Evolutionary conservation across 2,888 invertebrate species (phyloP).

Genomic region (Diarsia rubi): DNA sequence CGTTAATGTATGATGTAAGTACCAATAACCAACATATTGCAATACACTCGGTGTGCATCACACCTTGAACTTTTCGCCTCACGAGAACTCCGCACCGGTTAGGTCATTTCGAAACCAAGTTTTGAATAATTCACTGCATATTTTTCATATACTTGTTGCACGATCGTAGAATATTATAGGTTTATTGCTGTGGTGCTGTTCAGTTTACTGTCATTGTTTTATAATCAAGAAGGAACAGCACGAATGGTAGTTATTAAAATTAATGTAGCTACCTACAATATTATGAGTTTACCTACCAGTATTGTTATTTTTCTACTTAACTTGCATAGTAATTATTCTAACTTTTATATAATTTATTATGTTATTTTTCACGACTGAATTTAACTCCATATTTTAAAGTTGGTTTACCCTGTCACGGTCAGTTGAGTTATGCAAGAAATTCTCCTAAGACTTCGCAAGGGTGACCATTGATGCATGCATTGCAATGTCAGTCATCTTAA

Average conservation of each 20-base stretch:
- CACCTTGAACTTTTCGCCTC: slow-evolving; percentile 83
- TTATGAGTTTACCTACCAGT: slow-evolving; percentile 18
- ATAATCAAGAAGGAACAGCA: slow-evolving; percentile 28
- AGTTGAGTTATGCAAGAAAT: background rate
- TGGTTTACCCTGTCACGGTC: background rate
- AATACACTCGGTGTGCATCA: slow-evolving; percentile 38
- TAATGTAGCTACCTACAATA: background rate
- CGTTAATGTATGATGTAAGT: slow-evolving; percentile 52
- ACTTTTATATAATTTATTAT: slow-evolving; percentile 2
- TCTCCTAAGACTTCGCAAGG: background rate
- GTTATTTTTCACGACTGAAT: background rate
- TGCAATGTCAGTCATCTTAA: background rate
- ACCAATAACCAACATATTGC: slow-evolving; percentile 28
- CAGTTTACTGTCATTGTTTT: slow-evolving; percentile 37
- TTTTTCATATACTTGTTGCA: slow-evolving; percentile 56
- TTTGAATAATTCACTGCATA: slow-evolving; percentile 58
- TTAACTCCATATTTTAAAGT: background rate
- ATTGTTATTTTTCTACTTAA: slow-evolving; percentile 25
- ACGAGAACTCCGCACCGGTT: slow-evolving; percentile 67
- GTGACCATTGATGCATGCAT: background rate
- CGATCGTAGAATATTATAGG: slow-evolving; percentile 44
- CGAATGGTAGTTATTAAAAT: slow-evolving; percentile 3
- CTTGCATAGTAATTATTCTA: slow-evolving; percentile 5
- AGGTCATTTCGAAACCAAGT: slow-evolving; percentile 72
- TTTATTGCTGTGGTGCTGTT: slow-evolving; percentile 35